Evolutionary conservation across 2,113 vertebrate species (phyloP).

Genomic region (Orthonyx spaldingii): DNA sequence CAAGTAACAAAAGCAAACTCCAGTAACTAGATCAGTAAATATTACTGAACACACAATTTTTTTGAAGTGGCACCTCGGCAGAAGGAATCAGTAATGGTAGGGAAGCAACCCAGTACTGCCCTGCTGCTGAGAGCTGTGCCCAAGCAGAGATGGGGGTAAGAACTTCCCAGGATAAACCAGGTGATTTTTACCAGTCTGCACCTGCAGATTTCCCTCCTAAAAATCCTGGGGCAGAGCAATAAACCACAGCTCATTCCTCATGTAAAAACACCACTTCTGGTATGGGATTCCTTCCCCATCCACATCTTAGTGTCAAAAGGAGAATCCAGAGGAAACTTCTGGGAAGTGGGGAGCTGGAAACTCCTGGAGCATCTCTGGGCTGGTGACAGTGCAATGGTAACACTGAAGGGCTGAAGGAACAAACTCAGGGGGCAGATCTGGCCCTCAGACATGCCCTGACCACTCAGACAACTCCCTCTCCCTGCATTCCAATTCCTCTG

Average conservation of each 20-base stretch:
- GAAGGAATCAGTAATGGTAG: background rate
- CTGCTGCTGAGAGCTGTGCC: background rate
- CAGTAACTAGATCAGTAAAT: background rate
- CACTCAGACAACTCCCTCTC: background rate
- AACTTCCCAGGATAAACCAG: background rate
- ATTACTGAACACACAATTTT: background rate
- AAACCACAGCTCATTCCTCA: background rate
- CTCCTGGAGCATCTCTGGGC: background rate
- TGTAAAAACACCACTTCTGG: background rate
- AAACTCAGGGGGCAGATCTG: background rate
- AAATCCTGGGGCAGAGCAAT: background rate
- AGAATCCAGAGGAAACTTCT: background rate
- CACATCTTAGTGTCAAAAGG: fast-evolving
- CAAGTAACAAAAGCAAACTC: background rate
- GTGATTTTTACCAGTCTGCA: background rate
- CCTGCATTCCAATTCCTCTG: background rate
- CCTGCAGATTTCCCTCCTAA: background rate
- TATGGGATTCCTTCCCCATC: background rate
- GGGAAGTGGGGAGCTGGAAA: background rate
- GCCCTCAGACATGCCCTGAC: fast-evolving
- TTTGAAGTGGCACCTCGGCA: background rate
- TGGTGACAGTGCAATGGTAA: fast-evolving
- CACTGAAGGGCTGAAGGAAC: background rate
- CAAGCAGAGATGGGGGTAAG: background rate
- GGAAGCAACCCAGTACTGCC: background rate